Evolutionary conservation across 2,888 invertebrate genomes (phyloP).

Genomic region (Acrocera orbiculus): DNA sequence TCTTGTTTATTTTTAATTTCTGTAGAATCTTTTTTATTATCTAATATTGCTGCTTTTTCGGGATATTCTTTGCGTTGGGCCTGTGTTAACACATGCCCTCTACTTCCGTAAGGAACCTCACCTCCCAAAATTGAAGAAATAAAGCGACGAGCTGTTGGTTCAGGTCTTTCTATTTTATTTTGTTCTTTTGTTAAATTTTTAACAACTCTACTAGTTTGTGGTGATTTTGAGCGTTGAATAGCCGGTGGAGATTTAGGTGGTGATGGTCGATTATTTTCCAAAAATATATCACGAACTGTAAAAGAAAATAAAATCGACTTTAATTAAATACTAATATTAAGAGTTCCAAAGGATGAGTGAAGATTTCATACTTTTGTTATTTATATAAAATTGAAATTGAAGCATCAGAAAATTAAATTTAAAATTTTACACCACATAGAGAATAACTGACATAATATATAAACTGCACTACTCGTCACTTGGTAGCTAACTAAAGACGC

Average conservation of each 20-base stretch:
- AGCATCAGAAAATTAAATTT: background rate
- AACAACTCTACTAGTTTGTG: background rate
- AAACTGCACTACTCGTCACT: too few relatives aligned
- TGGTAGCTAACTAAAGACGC: too few relatives aligned
- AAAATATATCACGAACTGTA: constrained; percentile 38
- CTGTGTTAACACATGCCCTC: constrained; percentile 59
- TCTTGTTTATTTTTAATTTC: constrained; percentile 37
- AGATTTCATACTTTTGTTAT: constrained; percentile 3
- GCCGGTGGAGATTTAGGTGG: constrained; percentile 10
- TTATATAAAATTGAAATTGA: constrained; percentile 5
- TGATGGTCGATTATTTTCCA: constrained; percentile 25
- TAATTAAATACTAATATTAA: background rate
- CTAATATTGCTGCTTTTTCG: constrained; percentile 20
- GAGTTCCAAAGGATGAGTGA: background rate
- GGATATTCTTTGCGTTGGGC: constrained; percentile 68
- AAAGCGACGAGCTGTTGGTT: constrained; percentile 42
- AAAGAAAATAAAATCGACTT: constrained; percentile 13
- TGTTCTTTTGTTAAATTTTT: constrained; percentile 5
- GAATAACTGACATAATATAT: too few relatives aligned
- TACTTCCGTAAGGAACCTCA: constrained; percentile 64
- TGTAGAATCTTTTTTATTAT: constrained; percentile 24
- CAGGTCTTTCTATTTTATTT: constrained; percentile 7
- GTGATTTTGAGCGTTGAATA: background rate
- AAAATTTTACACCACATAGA: too few relatives aligned
- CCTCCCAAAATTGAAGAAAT: constrained; percentile 67